These are phyloP conservation scores for Antitype chi DNA, from an alignment of 2,888 invertebrate species.

Conservation along the genomic window DNA sequence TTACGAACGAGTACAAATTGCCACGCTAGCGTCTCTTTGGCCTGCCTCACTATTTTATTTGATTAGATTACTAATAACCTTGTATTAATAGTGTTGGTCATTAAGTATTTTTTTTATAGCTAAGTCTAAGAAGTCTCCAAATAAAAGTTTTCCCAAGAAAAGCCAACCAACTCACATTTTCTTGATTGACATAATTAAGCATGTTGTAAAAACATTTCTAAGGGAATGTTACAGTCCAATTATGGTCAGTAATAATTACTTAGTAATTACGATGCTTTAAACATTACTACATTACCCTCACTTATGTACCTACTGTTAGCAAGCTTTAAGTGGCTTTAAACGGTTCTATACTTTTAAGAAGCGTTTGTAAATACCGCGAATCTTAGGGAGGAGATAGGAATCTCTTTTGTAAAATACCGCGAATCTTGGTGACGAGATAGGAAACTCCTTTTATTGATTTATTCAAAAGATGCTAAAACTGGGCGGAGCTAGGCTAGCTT, in stretches of 20 bases:
- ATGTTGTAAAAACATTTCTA: neutral
- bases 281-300: conserved; percentile 1
- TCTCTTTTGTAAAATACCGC: neutral
- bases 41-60: too few relatives aligned
- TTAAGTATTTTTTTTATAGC: too few relatives aligned
- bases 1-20: too few relatives aligned
- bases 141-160: neutral
- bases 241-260: conserved; percentile 31
- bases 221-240: neutral
- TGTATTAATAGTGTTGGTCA: too few relatives aligned
- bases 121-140: neutral
- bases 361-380: neutral
- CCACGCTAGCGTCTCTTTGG: too few relatives aligned
- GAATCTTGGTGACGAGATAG: too few relatives aligned
- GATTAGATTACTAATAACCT: too few relatives aligned
- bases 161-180: neutral
- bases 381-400: neutral
- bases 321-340: conserved; percentile 14
- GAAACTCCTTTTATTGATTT: neutral
- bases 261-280: conserved; percentile 3
- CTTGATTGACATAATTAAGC: conserved; percentile 9
- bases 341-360: neutral
- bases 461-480: too few relatives aligned
- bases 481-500: too few relatives aligned
- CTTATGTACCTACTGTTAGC: neutral